Conservation (phyloP, 2,888 invertebrate species). For the Smittia sp. region DNA sequence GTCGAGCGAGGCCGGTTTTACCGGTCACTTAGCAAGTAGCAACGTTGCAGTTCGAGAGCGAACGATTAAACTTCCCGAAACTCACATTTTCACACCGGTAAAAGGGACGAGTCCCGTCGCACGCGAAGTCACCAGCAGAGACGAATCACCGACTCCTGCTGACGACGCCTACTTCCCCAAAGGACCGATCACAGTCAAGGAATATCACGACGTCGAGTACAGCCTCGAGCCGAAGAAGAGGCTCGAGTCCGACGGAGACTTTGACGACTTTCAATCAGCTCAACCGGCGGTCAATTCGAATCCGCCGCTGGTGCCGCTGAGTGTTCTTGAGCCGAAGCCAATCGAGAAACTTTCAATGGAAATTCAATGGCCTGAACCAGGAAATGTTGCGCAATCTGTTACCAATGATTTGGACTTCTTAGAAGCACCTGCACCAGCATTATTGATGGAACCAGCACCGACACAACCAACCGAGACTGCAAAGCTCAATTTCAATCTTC, state of each 20-base stretch:
- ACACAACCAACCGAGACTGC: neutral
- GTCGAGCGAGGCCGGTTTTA: neutral
- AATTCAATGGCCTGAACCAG: constrained; percentile 30
- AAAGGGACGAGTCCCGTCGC: constrained; percentile 33
- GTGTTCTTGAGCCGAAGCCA: constrained; percentile 18
- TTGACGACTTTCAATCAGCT: constrained; percentile 39
- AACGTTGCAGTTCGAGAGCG: constrained; percentile 24
- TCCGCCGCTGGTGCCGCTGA: neutral
- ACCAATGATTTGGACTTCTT: neutral
- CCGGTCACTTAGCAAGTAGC: neutral
- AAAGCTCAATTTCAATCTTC: neutral
- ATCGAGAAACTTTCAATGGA: neutral
- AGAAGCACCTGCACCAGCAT: neutral
- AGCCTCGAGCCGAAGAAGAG: constrained; percentile 47
- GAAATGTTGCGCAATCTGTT: neutral
- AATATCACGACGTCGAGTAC: constrained; percentile 54
- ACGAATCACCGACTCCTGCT: neutral
- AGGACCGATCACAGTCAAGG: constrained; percentile 53
- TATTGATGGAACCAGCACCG: neutral
- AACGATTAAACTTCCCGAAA: constrained; percentile 46
- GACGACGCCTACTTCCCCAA: neutral
- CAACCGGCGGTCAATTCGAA: neutral
- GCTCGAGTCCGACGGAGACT: constrained; percentile 20
- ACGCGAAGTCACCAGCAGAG: constrained; percentile 26
- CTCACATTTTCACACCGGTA: constrained; percentile 46